Evolutionary conservation across 2,113 vertebrate species (phyloP), one percentile per base, ranked within the genome.

Genomic region (Calyptomena viridis): DNA sequence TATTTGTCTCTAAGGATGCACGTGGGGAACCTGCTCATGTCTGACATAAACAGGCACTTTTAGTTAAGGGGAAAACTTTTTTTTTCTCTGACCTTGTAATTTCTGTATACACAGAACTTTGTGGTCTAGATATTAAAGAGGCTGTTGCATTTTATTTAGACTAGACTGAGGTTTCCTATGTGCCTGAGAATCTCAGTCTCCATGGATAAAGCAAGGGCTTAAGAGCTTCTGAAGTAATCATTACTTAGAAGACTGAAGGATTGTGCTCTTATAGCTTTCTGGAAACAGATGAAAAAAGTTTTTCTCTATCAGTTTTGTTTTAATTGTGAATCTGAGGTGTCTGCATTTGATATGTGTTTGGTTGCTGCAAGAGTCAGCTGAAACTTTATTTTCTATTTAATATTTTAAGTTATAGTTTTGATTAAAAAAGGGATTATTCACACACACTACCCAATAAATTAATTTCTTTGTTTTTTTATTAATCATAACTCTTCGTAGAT

Each of bases 211-310:
- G 69, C 15, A 72, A 74, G 56, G 73, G 77, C 71, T 95, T 94
- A 94, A 81, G 86, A 89, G 84, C 69, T 89, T 94, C 56, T 76
- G 66, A 89, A 82, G 77, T 84, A 94, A 94, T 89, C 28, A 53
- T 84, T 84, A 76, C 44, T 84, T 87, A 40, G 66, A 69, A 76
- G 58, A 62, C 84, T 62, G 44, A 76, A 94, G 58, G 56, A 95
- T 63, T 93, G 73, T 82, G 16, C 64, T 81, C 37, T 63, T 89
- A 17, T 49, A 53, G 50, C 59, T 94, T 82, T 42, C 50, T 93
- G 74, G 40, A 62, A 93, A 69, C 4, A 53, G 44, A 67, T 33
- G 20, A 35, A 58, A 55, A 78, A 69, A 50, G 13, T 24, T 89
- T 71, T 21, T 23, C 13, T 85, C 24, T 13, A 42, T 76, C 58